Percentiles rank a stretch among this genome's conserved stretches.
Conservation (phyloP, 2,113 vertebrate species). For the Neotoma lepida region DNA sequence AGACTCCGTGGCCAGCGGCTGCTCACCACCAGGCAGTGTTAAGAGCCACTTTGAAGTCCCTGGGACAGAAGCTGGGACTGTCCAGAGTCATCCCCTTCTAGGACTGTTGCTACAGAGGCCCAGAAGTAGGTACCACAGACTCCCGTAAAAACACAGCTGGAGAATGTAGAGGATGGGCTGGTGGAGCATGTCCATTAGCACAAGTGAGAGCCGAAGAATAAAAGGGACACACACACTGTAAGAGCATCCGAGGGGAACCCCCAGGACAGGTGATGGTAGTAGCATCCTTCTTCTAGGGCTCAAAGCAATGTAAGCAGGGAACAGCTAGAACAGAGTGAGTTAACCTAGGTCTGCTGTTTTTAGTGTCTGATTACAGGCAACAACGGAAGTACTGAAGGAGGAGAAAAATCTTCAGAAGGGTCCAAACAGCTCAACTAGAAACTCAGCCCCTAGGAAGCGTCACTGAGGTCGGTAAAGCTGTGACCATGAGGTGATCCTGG, state of each 20-base stretch:
- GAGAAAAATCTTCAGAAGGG: background rate
- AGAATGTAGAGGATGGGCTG: background rate
- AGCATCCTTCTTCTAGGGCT: background rate
- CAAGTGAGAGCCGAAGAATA: background rate
- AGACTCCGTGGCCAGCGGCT: background rate
- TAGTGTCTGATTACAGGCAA: background rate
- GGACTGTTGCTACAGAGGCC: background rate
- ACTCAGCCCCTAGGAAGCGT: background rate
- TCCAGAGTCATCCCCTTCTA: background rate
- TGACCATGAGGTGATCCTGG: background rate
- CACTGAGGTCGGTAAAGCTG: background rate
- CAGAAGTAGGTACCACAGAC: background rate
- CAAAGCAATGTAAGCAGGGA: background rate
- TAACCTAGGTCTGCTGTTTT: background rate
- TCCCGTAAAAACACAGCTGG: background rate
- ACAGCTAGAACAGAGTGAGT: background rate
- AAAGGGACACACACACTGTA: background rate
- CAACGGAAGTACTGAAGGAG: background rate
- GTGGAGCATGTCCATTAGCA: background rate
- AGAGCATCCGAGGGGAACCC: background rate
- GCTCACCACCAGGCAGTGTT: constrained; percentile 19
- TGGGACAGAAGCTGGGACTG: background rate
- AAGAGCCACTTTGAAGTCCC: background rate
- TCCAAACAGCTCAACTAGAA: background rate
- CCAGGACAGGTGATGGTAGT: fast-evolving